These are phyloP conservation scores for Epinephelus malabaricus DNA, from an alignment of 2,797 vertebrate species.

Conservation along the genomic window DNA sequence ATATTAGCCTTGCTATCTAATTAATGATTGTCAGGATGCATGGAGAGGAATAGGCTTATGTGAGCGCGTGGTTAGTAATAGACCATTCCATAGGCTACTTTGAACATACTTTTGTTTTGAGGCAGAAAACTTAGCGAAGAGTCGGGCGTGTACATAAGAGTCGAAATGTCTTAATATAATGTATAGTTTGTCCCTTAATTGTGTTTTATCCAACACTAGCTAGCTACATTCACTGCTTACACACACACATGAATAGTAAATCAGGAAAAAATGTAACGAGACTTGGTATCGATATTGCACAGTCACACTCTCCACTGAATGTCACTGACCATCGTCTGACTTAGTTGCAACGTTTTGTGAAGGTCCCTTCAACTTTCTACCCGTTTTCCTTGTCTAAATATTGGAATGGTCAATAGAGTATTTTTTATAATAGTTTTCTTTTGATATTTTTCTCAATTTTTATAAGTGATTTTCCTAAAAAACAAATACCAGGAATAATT, in stretches of 20 bases:
- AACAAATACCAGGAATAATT: slow-evolving; percentile 71
- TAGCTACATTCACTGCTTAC: slow-evolving; percentile 41
- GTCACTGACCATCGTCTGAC: slow-evolving; percentile 62
- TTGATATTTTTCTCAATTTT: slow-evolving; percentile 86
- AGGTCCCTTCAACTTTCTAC: slow-evolving; percentile 71
- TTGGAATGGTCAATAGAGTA: slow-evolving; percentile 81
- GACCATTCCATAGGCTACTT: slow-evolving; percentile 23
- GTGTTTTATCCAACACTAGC: slow-evolving; percentile 50
- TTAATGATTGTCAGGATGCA: slow-evolving; percentile 32
- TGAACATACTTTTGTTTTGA: slow-evolving; percentile 33
- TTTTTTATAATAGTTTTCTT: slow-evolving; percentile 89
- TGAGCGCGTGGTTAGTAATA: slow-evolving; percentile 29
- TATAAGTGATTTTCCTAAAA: slow-evolving; percentile 85
- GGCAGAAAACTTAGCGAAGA: slow-evolving; percentile 35
- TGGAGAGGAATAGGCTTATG: slow-evolving; percentile 19
- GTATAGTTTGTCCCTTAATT: slow-evolving; percentile 55
- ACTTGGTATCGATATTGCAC: slow-evolving; percentile 60
- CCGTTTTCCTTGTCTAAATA: slow-evolving; percentile 68
- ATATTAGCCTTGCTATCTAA: slow-evolving; percentile 28
- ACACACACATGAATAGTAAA: slow-evolving; percentile 37
- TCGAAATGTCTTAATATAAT: slow-evolving; percentile 56
- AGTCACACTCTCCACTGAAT: slow-evolving; percentile 72
- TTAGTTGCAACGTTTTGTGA: slow-evolving; percentile 58
- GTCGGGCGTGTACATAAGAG: slow-evolving; percentile 53
- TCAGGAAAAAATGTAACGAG: slow-evolving; percentile 58